Percentiles rank a stretch among this genome's conserved stretches.
These are phyloP conservation scores for Equus quagga DNA, from an alignment of 2,113 vertebrate species.

Conservation along the genomic window DNA sequence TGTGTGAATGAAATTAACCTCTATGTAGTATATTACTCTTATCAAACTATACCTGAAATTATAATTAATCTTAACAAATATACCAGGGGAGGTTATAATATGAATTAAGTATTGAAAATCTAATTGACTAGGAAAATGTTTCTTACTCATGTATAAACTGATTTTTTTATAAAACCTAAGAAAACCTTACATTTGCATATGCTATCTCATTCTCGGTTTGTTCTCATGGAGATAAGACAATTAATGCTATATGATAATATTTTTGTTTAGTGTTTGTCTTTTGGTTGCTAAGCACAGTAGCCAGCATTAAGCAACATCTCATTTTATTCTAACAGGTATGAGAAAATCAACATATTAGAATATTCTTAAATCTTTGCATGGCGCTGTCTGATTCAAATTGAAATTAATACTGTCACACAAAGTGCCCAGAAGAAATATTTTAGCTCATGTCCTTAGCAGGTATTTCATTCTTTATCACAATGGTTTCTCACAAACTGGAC, in stretches of 20 bases:
- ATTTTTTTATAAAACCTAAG: conserved; percentile 29
- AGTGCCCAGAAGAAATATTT: conserved; percentile 7
- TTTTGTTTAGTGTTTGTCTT: not conserved
- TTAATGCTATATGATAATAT: not conserved
- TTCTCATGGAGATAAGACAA: not conserved
- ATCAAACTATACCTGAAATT: conserved; percentile 8
- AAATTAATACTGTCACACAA: not conserved
- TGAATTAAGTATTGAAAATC: conserved; percentile 25
- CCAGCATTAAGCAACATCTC: not conserved
- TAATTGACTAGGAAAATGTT: conserved; percentile 16
- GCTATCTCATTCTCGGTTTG: not conserved
- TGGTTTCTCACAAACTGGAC: not conserved
- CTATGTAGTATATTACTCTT: not conserved
- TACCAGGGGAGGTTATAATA: not conserved
- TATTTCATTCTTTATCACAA: conserved; percentile 41
- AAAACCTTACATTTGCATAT: not conserved
- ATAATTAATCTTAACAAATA: conserved; percentile 42
- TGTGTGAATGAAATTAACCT: conserved; percentile 45
- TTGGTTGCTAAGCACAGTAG: not conserved
- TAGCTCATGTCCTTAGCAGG: not conserved
- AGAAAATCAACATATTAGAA: not conserved
- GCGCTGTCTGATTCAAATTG: not conserved
- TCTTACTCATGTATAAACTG: not conserved
- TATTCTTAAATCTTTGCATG: conserved; percentile 10
- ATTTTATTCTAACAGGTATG: conserved; percentile 21